Evolutionary conservation across 2,888 invertebrate species (phyloP).

Genomic region (Thera obeliscata): DNA sequence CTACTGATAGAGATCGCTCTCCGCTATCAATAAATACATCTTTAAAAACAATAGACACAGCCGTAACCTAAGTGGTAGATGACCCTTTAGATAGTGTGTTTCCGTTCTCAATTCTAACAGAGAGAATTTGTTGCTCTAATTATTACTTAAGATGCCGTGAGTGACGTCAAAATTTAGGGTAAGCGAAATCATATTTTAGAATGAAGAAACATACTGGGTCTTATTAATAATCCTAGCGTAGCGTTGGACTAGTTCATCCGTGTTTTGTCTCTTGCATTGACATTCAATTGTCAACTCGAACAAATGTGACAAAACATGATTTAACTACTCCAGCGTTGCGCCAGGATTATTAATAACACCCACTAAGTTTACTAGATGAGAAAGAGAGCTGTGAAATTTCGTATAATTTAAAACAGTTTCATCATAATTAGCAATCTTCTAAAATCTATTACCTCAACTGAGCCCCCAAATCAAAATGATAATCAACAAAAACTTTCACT

Average conservation of each 20-base stretch:
- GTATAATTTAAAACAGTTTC: constrained; percentile 19
- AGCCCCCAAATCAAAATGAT: constrained; percentile 49
- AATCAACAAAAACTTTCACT: constrained; percentile 51
- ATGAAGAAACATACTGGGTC: neutral
- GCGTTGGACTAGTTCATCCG: too few relatives aligned
- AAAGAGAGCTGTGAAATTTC: constrained; percentile 2
- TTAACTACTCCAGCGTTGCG: too few relatives aligned
- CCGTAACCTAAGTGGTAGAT: constrained; percentile 58
- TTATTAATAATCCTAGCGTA: too few relatives aligned
- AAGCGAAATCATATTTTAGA: neutral
- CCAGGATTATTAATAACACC: too few relatives aligned
- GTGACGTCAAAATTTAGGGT: constrained; percentile 17
- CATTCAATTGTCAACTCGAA: too few relatives aligned
- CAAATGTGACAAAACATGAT: too few relatives aligned
- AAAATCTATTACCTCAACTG: constrained; percentile 28
- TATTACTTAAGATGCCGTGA: constrained; percentile 35
- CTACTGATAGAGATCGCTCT: constrained; percentile 29
- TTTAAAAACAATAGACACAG: constrained; percentile 50
- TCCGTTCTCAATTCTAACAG: constrained; percentile 53
- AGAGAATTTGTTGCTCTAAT: constrained; percentile 39
- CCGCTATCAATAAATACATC: constrained; percentile 44
- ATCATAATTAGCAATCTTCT: constrained; percentile 30
- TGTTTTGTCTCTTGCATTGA: too few relatives aligned
- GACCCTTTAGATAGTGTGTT: constrained; percentile 57
- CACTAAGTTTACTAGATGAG: neutral